Percentiles rank a stretch among this genome's conserved stretches.
These are phyloP conservation scores for Plebejus melissa DNA, from an alignment of 2,888 invertebrate species.

Conservation along the genomic window DNA sequence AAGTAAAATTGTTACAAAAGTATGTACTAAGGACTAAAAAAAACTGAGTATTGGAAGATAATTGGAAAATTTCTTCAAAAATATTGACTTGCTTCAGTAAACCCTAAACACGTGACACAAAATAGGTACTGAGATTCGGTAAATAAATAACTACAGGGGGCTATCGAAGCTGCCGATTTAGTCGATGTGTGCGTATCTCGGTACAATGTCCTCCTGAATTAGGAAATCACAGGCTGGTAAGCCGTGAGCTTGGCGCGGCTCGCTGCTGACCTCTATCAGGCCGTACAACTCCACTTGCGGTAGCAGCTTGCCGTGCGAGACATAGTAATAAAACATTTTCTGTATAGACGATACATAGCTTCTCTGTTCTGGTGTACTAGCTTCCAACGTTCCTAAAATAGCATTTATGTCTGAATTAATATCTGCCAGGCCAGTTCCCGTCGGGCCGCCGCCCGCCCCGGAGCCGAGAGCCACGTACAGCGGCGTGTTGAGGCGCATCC, in stretches of 20 bases:
- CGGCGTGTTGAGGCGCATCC: constrained; percentile 81
- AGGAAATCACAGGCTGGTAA: constrained; percentile 88
- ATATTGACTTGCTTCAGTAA: constrained; percentile 20
- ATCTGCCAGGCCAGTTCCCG: constrained; percentile 59
- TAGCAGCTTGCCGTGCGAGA: constrained; percentile 85
- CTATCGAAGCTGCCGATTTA: constrained; percentile 60
- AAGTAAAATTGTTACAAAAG: neutral
- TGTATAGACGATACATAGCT: constrained; percentile 89
- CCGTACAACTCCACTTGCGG: constrained; percentile 65
- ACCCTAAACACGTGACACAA: constrained; percentile 22
- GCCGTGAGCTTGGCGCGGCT: constrained; percentile 80
- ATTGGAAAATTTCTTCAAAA: neutral
- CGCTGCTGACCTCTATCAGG: constrained; percentile 85
- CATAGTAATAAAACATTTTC: constrained; percentile 89
- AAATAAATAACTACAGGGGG: constrained; percentile 29
- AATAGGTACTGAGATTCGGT: constrained; percentile 28
- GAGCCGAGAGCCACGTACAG: constrained; percentile 87
- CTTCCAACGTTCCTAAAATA: constrained; percentile 87
- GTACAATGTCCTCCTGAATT: constrained; percentile 86
- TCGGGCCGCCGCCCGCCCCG: constrained; percentile 69
- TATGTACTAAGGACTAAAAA: neutral
- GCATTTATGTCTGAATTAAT: constrained; percentile 86
- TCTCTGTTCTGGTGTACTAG: constrained; percentile 85
- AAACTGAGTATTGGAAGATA: constrained; percentile 19
- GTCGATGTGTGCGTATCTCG: constrained; percentile 86